phyloP scores from a whole-genome alignment of 37 sponge, comb jelly and placozoan genomes.

The Beroe ovata region DNA sequence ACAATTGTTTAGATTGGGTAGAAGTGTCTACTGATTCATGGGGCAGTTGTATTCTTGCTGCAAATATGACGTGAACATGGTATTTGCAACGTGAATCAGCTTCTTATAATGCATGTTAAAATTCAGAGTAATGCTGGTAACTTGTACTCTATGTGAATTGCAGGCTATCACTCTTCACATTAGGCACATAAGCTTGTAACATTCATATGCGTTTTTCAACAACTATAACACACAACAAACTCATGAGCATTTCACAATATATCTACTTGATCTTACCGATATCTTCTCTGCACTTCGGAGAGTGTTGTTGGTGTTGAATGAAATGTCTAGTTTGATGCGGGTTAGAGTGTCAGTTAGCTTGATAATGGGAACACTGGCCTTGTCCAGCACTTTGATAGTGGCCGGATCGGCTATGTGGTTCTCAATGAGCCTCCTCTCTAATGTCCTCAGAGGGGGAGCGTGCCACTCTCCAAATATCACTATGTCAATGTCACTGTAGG shows the following conservation, averaged over 20 bases:
- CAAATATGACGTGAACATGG: too few relatives aligned
- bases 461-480: constrained; percentile 85
- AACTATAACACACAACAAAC: not conserved
- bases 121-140: too few relatives aligned
- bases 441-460: constrained; percentile 72
- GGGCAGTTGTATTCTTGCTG: too few relatives aligned
- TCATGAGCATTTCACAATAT: not conserved
- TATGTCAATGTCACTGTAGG: constrained; percentile 87
- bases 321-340: constrained; percentile 87
- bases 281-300: constrained; percentile 74
- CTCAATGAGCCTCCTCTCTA: constrained; percentile 74
- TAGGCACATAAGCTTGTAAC: not conserved
- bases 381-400: constrained; percentile 82
- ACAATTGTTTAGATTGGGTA: too few relatives aligned
- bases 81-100: too few relatives aligned
- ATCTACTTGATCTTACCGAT: constrained; percentile 24
- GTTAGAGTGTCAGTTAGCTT: constrained; percentile 84
- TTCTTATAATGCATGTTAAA: too few relatives aligned
- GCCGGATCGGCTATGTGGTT: constrained; percentile 75
- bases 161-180: too few relatives aligned
- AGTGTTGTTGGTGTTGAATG: constrained; percentile 83
- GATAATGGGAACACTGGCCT: constrained; percentile 88
- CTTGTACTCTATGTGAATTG: too few relatives aligned
- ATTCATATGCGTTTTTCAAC: not conserved
- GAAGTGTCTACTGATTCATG: too few relatives aligned